Base-by-base conservation (phyloP, 2,797 vertebrate genomes). In the Hirundo rustica region DNA sequence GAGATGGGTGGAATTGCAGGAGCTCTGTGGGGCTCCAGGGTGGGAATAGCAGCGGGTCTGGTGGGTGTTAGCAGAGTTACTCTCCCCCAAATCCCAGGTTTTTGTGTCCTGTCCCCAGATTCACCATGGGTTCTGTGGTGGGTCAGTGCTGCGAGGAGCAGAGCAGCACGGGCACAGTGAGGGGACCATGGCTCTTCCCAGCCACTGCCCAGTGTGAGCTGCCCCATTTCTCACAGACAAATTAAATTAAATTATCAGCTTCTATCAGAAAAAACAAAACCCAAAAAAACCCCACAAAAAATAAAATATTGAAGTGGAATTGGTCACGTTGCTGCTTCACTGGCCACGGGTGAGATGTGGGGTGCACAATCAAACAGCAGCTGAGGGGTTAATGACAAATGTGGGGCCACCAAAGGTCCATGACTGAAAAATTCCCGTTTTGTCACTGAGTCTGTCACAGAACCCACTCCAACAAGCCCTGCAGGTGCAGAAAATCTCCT, bases 1-100 rank as follows among this genome's bases (percentile, higher is more conserved):
- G 27, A 19, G 83, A 51, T 5, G 7, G 18, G 55, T 6, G 9
- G 42, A 18, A 0, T 10, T 50, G 18, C n/a, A 19, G 11, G 72
- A n/a, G n/a, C 51, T 26, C 0, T 0, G 2, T 5, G 45, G 19
- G 61, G 21, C 21, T 45, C 53, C 58, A 16, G 81, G 48, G 3
- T 0, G 11, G 85, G 44, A 60, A 8, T 0, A 12, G n/a, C 44
- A 11, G 13, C 1, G 4, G 58, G 20, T 38, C 29, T 34, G 34
- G 15, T 4, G 2, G 55, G n/a, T 9, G 11, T 6, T 38, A 81
- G 60, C 60, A 55, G 62, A 25, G 36, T 48, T 51, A 36, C 3
- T 8, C 44, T 19, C 44, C 21, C 44, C 70, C 25, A 30, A 65
- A 50, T 48, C 44, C 51, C 51, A 14, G 3, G 6, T 65, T 65